phyloP scores from a whole-genome alignment of 1,140 invertebrate species.

The Teleogryllus occipitalis region DNA sequence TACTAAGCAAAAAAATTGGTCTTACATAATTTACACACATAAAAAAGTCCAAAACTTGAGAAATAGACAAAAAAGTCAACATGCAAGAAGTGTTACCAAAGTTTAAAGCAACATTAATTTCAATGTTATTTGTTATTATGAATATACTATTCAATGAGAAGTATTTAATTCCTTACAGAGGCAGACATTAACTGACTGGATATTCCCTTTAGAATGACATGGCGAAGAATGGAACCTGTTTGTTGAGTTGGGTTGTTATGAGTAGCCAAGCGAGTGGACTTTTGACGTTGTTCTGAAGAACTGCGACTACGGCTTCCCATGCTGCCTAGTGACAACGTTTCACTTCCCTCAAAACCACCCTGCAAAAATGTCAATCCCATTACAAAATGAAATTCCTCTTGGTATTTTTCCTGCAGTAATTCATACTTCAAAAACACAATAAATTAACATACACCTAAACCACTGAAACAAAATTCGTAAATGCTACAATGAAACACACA shows the following conservation, averaged over 20 bases:
- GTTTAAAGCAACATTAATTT: neutral
- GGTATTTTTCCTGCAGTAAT: neutral
- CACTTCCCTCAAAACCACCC: slow-evolving; percentile 31
- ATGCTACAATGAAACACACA: neutral
- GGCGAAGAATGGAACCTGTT: slow-evolving; percentile 64
- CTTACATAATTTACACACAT: neutral
- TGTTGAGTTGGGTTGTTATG: slow-evolving; percentile 29
- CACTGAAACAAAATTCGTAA: neutral
- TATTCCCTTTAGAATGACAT: slow-evolving; percentile 73
- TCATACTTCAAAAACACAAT: neutral
- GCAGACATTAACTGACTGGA: slow-evolving; percentile 59
- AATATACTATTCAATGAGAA: neutral
- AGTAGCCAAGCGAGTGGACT: slow-evolving; percentile 21
- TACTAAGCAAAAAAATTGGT: too few relatives aligned
- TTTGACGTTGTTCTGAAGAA: slow-evolving; percentile 26
- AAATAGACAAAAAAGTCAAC: neutral
- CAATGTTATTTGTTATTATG: neutral
- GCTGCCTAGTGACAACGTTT: slow-evolving; percentile 34
- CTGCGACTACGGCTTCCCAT: slow-evolving; percentile 31
- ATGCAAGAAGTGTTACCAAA: neutral
- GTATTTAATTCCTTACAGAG: neutral
- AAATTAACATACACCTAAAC: neutral
- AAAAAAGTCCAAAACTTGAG: neutral
- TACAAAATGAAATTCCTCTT: too few relatives aligned
- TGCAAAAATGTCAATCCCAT: slow-evolving; percentile 2